Base-by-base conservation (phyloP, 1,140 invertebrate species). In the Hyposmocoma kahamanoa region DNA sequence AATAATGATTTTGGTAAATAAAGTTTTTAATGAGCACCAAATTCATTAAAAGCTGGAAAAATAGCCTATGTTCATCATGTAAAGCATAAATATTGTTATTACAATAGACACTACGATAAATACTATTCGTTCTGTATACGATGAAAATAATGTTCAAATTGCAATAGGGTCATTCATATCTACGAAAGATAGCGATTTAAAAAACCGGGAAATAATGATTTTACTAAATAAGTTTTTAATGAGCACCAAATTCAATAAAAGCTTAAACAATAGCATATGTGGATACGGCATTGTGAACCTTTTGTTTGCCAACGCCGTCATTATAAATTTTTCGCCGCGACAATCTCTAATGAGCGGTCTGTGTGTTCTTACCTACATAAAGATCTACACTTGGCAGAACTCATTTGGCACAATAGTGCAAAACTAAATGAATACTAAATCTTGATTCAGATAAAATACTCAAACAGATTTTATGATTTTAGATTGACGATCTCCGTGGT, bases 11-110 rank as follows among this genome's bases (percentile, higher is more conserved):
- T n/a, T n/a, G n/a, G n/a, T n/a, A n/a, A n/a, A n/a, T n/a, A n/a
- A n/a, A n/a, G n/a, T n/a, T n/a, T n/a, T 84, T 84, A 84, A 84
- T 79, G 77, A 81, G 80, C 70, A 75, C 75, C 59, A 64, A 60
- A 72, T 69, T 76, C 70, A 74, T 78, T 81, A 77, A 79, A 71
- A 67, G 60, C 50, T 53, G 51, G 44, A 67, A 79, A 72, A 81
- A 81, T 78, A 53, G 67, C 66, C 60, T 71, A 57, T 74, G 70
- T 76, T 73, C 55, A 56, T n/a, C n/a, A n/a, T n/a, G n/a, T n/a
- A n/a, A n/a, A n/a, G n/a, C n/a, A n/a, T n/a, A n/a, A n/a, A n/a
- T n/a, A n/a, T n/a, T n/a, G n/a, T n/a, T n/a, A n/a, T n/a, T n/a
- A n/a, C n/a, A n/a, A n/a, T n/a, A n/a, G n/a, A n/a, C n/a, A n/a